These are phyloP conservation scores for Chymomyza fuscimana DNA, from an alignment of 2,888 invertebrate species.

Conservation along the genomic window DNA sequence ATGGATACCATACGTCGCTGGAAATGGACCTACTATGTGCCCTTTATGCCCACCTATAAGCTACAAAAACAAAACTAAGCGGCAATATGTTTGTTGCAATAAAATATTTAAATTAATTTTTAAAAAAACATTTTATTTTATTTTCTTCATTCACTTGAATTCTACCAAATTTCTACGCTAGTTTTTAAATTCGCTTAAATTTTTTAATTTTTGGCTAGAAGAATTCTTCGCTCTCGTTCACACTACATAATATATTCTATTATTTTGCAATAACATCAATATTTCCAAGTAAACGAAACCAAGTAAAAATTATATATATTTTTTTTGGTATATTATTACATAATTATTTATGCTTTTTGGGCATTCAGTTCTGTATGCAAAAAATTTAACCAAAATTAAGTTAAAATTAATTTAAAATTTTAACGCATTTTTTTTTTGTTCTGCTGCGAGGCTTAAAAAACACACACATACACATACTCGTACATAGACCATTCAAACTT, in stretches of 20 bases:
- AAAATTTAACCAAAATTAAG: slow-evolving; percentile 34
- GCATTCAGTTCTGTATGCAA: slow-evolving; percentile 47
- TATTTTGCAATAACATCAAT: slow-evolving; percentile 72
- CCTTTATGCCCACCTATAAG: slow-evolving; percentile 87
- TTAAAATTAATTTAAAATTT: slow-evolving; percentile 58
- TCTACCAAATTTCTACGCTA: slow-evolving; percentile 39
- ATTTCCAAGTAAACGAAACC: slow-evolving; percentile 50
- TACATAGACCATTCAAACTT: slow-evolving; percentile 38
- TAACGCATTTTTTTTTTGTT: slow-evolving; percentile 50
- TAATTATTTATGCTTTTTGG: not conserved
- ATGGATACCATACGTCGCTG: slow-evolving; percentile 84
- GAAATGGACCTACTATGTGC: slow-evolving; percentile 85
- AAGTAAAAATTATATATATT: not conserved
- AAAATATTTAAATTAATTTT: slow-evolving; percentile 24
- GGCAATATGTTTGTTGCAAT: not conserved
- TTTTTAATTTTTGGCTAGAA: slow-evolving; percentile 21
- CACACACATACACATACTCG: slow-evolving; percentile 33
- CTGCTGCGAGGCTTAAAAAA: not conserved
- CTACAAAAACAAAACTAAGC: slow-evolving; percentile 67
- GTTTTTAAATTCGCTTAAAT: slow-evolving; percentile 62
- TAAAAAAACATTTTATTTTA: slow-evolving; percentile 29
- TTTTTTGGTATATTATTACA: slow-evolving; percentile 6
- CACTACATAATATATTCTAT: slow-evolving; percentile 57
- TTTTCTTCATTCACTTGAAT: slow-evolving; percentile 25
- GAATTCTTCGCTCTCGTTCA: slow-evolving; percentile 20